Base-by-base conservation (phyloP, 2,797 vertebrate genomes). In the Peromyscus eremicus region DNA sequence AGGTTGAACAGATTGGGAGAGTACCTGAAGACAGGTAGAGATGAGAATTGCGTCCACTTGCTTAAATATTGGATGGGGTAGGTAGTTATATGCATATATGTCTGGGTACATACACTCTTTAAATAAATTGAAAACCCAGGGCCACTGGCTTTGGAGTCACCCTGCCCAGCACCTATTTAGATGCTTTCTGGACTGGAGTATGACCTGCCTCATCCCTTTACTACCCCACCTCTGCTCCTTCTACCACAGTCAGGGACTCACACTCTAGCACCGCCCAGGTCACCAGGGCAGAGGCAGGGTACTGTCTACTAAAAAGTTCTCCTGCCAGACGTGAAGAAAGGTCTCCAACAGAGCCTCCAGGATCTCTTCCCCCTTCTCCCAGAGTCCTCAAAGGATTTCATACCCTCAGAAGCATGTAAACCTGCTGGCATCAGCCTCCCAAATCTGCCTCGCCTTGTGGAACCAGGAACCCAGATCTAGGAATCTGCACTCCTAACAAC, bases 341-440 rank as follows among this genome's bases (percentile, higher is more conserved):
- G 62, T 43, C 6, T 52, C 16, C 11, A 52, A 37, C 3, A 52
- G 16, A 4, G 37, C 29, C 40, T 19, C 29, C 12, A 11, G 6
- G 12, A 34, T 7, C 29, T 52, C 40, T 9, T n/a, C 80, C 32
- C 68, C 23, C 75, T 25, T 11, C 23, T 23, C 23, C 40, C 1
- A 4, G 5, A 5, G 60, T 71, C 49, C 14, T 37, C 0, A 8
- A 37, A 12, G n/a, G n/a, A 6, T 2, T 1, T 0, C n/a, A 40
- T 8, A 32, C 9, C 7, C 13, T 34, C 76, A n/a, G 75, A 79
- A 23, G 43, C 70, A 29, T 46, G 4, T 14, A 76, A 71, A 3
- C 14, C 40, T 17, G n/a, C 34, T 8, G 6, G 6, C 23, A 27
- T 21, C 17, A 12, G 13, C 25, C 7, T 29, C 46, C 64, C 70